phyloP scores from a whole-genome alignment of 37 sponge, comb jelly and placozoan genomes.

The Lycopodina hypogea region DNA sequence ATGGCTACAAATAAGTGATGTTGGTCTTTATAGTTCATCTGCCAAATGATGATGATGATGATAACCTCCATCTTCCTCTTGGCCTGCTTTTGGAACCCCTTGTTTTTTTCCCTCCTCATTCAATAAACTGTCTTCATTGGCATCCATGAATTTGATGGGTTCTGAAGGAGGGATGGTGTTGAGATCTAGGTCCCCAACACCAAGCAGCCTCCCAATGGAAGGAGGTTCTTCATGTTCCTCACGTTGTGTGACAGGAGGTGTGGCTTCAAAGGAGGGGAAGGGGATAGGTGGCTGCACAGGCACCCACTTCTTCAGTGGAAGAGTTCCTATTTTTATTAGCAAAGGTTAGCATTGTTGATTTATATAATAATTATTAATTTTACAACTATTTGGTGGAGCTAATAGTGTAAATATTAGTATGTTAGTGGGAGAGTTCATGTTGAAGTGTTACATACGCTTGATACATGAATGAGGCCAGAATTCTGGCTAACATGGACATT shows the following conservation, averaged over 20 bases:
- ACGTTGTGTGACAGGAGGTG: neutral
- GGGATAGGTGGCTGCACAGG: slow-evolving; percentile 44
- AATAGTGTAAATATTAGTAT: too few species aligned
- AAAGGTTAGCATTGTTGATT: too few species aligned
- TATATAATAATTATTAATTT: too few species aligned
- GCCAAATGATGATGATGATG: neutral
- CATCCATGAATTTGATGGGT: neutral
- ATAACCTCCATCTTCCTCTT: neutral
- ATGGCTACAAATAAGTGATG: neutral
- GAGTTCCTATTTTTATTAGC: slow-evolving; percentile 1
- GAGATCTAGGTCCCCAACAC: neutral
- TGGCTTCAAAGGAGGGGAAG: slow-evolving; percentile 13
- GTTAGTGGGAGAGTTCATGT: too few species aligned
- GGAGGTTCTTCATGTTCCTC: neutral
- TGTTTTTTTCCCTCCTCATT: neutral
- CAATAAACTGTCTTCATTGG: too few species aligned
- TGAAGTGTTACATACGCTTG: too few species aligned
- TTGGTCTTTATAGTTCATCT: neutral
- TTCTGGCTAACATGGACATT: too few species aligned
- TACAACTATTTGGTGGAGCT: too few species aligned
- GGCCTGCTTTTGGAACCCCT: neutral
- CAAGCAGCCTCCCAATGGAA: neutral
- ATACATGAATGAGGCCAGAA: too few species aligned
- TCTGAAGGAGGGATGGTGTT: neutral
- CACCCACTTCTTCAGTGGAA: slow-evolving; percentile 28